Conservation (phyloP, 2,888 invertebrate genomes). For the Rhagophthalmus giganteus region DNA sequence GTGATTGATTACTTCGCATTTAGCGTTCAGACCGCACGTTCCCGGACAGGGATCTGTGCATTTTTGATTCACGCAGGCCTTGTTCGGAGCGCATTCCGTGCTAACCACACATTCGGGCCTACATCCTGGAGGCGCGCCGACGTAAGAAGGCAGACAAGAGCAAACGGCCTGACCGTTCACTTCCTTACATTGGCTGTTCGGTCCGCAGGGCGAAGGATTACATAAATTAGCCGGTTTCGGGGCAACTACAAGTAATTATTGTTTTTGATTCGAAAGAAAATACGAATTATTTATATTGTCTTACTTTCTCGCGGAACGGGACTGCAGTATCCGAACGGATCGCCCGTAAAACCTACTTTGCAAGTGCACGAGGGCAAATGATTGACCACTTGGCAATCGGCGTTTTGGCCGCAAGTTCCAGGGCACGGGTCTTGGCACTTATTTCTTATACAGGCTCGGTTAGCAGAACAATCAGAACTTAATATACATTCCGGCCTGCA, state of each 20-base stretch:
- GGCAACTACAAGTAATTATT: constrained; percentile 26
- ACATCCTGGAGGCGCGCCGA: constrained; percentile 80
- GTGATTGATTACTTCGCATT: constrained; percentile 79
- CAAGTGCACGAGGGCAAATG: constrained; percentile 69
- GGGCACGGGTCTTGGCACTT: constrained; percentile 68
- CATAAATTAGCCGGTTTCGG: constrained; percentile 64
- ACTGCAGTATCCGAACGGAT: constrained; percentile 61
- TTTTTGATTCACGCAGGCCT: constrained; percentile 80
- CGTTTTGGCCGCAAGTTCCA: constrained; percentile 66
- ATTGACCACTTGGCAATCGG: constrained; percentile 66
- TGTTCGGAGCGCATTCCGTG: constrained; percentile 76
- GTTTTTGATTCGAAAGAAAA: no score
- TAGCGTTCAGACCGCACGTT: constrained; percentile 76
- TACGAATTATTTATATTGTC: not conserved
- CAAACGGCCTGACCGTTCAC: constrained; percentile 75
- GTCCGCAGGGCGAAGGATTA: constrained; percentile 78
- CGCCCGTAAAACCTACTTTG: constrained; percentile 63
- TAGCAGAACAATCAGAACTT: constrained; percentile 68
- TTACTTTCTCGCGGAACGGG: constrained; percentile 41
- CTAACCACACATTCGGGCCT: constrained; percentile 83
- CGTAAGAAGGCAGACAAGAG: constrained; percentile 71
- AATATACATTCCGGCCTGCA: constrained; percentile 67
- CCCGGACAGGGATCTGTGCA: constrained; percentile 82
- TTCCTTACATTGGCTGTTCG: constrained; percentile 76
- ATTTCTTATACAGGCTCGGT: constrained; percentile 67